A percentile compares a stretch with the other conserved stretches of the same genome.
Evolutionary conservation across 1,140 invertebrate species (phyloP).

Genomic region (Solenopsis fugax): DNA sequence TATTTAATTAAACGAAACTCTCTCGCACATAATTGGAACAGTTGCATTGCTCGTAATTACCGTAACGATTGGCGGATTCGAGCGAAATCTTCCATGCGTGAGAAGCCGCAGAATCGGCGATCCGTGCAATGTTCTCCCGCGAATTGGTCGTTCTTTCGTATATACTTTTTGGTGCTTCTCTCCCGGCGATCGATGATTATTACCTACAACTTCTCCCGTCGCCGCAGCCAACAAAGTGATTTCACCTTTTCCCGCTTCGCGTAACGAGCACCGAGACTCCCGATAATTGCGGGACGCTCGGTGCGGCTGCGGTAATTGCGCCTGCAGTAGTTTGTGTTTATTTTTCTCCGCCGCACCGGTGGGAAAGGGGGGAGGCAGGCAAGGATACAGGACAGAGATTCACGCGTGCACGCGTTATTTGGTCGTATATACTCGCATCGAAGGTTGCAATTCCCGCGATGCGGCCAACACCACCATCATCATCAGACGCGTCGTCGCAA

Average conservation of each 20-base stretch:
- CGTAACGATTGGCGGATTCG: background rate
- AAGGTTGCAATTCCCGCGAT: constrained; percentile 19
- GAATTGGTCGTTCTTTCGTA: background rate
- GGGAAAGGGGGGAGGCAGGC: background rate
- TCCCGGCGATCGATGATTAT: constrained; percentile 62
- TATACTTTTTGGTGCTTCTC: constrained; percentile 30
- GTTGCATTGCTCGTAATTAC: background rate
- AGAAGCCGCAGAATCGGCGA: constrained; percentile 6
- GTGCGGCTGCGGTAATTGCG: constrained; percentile 47
- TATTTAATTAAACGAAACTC: constrained; percentile 33
- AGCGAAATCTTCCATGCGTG: background rate
- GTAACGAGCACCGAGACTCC: constrained; percentile 60
- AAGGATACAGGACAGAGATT: too few species aligned
- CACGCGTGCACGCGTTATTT: background rate
- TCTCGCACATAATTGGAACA: background rate
- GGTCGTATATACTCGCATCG: background rate
- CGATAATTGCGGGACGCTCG: constrained; percentile 66
- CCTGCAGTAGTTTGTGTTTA: constrained; percentile 27
- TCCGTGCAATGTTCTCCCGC: background rate
- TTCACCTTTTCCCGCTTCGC: constrained; percentile 29
- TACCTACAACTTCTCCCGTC: constrained; percentile 50
- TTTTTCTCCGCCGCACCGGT: constrained; percentile 26
- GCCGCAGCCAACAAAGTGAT: constrained; percentile 65
- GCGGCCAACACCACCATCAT: background rate
- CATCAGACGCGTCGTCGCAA: constrained; percentile 11